Evolutionary conservation across 1,140 invertebrate species (phyloP).

Genomic region (Drosophila takahashii): DNA sequence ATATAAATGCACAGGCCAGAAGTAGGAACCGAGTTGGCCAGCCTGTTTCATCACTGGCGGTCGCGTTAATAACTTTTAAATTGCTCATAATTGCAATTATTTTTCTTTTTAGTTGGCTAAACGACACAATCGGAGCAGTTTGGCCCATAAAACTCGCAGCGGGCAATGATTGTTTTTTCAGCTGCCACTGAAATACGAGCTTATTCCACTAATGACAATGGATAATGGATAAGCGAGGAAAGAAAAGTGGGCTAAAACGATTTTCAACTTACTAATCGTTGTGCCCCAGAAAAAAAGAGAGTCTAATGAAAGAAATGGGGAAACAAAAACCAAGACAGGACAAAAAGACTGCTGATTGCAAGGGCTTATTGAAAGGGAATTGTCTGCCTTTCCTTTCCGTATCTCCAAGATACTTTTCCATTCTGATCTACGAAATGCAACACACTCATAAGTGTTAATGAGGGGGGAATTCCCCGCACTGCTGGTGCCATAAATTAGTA

Average conservation of each 20-base stretch:
- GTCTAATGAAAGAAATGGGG: slow-evolving; percentile 31
- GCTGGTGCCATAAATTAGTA: slow-evolving; percentile 49
- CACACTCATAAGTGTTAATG: slow-evolving; percentile 19
- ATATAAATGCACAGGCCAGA: slow-evolving; percentile 19
- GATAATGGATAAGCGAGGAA: no score
- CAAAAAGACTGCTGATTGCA: slow-evolving; percentile 31
- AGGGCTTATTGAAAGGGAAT: slow-evolving; percentile 36
- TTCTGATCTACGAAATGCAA: slow-evolving; percentile 4
- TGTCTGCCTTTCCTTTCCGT: slow-evolving; percentile 20
- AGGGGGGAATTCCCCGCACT: slow-evolving; percentile 3
- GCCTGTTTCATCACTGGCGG: slow-evolving; percentile 48
- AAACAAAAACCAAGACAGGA: neutral
- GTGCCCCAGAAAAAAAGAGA: slow-evolving; percentile 45
- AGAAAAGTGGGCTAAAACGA: slow-evolving; percentile 45
- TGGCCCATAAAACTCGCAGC: slow-evolving; percentile 48
- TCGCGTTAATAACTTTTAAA: slow-evolving; percentile 76
- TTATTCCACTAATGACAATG: slow-evolving; percentile 50
- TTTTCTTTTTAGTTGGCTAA: slow-evolving; percentile 30
- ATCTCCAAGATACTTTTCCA: slow-evolving; percentile 23
- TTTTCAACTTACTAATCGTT: slow-evolving; percentile 57
- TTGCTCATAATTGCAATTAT: slow-evolving; percentile 73
- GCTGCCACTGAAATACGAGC: slow-evolving; percentile 34
- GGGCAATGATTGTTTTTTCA: slow-evolving; percentile 53
- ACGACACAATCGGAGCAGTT: slow-evolving; percentile 18
- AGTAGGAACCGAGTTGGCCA: slow-evolving; percentile 16